Base-by-base conservation (phyloP, 2,113 vertebrate genomes). In the Herpailurus yagouaroundi region DNA sequence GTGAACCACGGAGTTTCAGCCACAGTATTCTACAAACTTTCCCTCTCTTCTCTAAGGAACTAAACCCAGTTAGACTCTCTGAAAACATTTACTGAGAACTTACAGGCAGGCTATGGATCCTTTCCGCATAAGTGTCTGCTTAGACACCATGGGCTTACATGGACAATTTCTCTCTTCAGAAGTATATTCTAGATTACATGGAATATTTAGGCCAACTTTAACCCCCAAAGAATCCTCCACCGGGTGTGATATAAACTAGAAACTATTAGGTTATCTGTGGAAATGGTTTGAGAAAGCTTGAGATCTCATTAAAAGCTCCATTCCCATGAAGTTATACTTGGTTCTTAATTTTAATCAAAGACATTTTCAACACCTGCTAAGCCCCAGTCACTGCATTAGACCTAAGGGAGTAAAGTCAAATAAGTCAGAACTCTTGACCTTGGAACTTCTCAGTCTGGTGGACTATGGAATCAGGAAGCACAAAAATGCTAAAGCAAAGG, bases 271-370 rank as follows among this genome's bases (percentile, higher is more conserved):
- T 27, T 83, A 60, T 45, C n/a, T 36, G 0, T 16, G 4, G 16
- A 50, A 89, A 71, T 7, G 13, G 66, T 16, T 48, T 87, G 60
- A 91, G 13, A 89, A 38, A 82, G 21, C 66, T n/a, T 52, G 23
- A 33, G 14, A 82, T 87, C 79, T 95, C 74, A 87, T 38, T 90
- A 73, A 92, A 68, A 69, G 21, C 25, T 45, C 69, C 33, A 45
- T 92, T 85, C 38, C 13, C 31, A 31, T 25, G 5, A 31, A 69
- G 11, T 36, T 76, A 18, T 45, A 45, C 2, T 68, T 83, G 15
- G 38, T 60, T 84, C 23, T 95, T 84, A 86, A 60, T 93, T 77
- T 91, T 81, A 95, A 36, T 68, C 50, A 89, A 85, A 95, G n/a
- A 68, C 60, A 25, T 48, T 57, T 48, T 85, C 23, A 38, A 23